Evolutionary conservation across 2,888 invertebrate species (phyloP), one percentile per base, ranked within the genome.

Genomic region (Stenodema calcarata): DNA sequence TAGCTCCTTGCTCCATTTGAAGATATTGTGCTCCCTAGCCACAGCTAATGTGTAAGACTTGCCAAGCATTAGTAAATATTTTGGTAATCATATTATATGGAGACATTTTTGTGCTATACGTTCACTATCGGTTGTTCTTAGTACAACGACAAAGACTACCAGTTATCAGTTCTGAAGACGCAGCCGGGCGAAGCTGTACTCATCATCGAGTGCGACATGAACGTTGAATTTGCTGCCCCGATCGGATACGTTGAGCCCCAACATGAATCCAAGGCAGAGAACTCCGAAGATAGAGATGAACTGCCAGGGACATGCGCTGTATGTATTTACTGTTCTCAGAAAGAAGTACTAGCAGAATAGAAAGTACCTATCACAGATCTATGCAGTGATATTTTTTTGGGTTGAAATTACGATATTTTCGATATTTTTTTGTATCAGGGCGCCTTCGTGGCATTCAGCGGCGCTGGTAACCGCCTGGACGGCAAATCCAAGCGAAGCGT

Each of bases 181-280:
- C 95, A 96, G 90, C 99, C 99, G 0, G 97, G 96, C 9, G 94
- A 95, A 90, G 99, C 99, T 12, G 99, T 99, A 28, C 97, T 95
- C 90, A 99, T 99, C 89, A 99, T 99, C 89, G 99, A 99, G 91
- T 99, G 99, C 92, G 99, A 99, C 92, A 99, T 99, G 98, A 99
- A 99, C 92, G 98, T 98, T 23, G 99, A 99, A 90, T 99, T 99
- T 92, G 99, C 98, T 1, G 95, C 99, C 0, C 99, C 99, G 0
- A 95, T 98, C 6, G 99, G 98, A 0, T 99, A 99, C 91, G 95
- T 97, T 91, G 99, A 99, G 90, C 88, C 88, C 0, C 54, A 41
- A 18, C 23, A 23, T 23, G 62, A 62, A 62, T 9, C 62, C n/a
- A 27, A 62, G 23, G 23, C 23, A 6, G 12, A 27, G 27, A 62